Evolutionary conservation across 2,113 vertebrate genomes (phyloP).

Genomic region (Silurus glanis): DNA sequence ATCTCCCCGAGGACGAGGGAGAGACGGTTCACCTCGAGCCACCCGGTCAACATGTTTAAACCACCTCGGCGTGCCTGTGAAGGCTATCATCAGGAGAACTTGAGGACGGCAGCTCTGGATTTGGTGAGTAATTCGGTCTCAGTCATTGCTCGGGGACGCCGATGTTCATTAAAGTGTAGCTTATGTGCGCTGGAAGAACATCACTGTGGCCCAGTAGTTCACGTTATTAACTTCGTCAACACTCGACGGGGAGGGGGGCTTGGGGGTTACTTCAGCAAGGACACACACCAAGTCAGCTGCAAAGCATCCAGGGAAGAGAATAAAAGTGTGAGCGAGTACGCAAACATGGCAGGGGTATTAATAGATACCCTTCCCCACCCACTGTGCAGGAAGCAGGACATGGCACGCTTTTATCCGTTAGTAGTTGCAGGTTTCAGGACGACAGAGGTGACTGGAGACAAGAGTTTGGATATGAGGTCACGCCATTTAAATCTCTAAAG

Average conservation of each 20-base stretch:
- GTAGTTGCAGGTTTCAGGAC: slow-evolving; percentile 1
- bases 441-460: slow-evolving; percentile 34
- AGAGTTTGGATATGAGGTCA: slow-evolving; percentile 7
- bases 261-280: slow-evolving; percentile 8
- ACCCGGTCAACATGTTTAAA: neutral
- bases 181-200: neutral
- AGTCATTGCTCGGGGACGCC: neutral
- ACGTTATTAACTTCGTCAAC: slow-evolving; percentile 5
- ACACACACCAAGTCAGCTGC: slow-evolving; percentile 10
- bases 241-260: neutral
- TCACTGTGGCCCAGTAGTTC: neutral
- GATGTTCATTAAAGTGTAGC: neutral
- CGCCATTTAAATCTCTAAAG: slow-evolving; percentile 20
- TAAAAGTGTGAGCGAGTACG: neutral
- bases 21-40: neutral
- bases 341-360: slow-evolving; percentile 37
- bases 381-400: slow-evolving; percentile 35
- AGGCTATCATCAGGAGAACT: slow-evolving; percentile 12
- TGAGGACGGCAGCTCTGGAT: neutral
- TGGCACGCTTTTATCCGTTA: neutral
- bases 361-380: slow-evolving; percentile 51
- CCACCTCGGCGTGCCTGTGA: neutral
- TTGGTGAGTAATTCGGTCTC: neutral
- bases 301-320: slow-evolving; percentile 17
- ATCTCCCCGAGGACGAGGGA: neutral